A percentile compares a stretch with the other conserved stretches of the same genome.
Conservation (phyloP, 1,140 invertebrate genomes). For the Anthonomus grandis region DNA sequence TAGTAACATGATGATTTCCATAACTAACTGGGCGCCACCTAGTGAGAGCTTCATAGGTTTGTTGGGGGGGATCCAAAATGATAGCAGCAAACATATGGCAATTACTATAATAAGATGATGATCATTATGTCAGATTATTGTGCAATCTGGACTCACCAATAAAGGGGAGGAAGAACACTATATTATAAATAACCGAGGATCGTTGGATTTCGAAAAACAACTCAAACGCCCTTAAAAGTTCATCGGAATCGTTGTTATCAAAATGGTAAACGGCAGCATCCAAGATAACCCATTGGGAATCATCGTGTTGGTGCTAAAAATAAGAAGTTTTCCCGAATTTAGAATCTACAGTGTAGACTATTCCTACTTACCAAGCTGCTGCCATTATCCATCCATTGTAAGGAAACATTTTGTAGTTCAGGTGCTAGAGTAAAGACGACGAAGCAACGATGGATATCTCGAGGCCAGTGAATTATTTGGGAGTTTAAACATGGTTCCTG, state of each 20-base stretch:
- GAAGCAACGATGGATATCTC: conserved; percentile 36
- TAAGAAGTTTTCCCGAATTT: background rate
- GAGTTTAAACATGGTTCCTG: conserved; percentile 33
- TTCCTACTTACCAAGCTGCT: conserved; percentile 28
- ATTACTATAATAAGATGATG: conserved; percentile 32
- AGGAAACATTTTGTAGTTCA: conserved; percentile 19
- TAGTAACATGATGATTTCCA: conserved; percentile 36
- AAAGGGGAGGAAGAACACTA: conserved; percentile 38
- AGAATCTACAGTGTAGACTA: too few relatives aligned
- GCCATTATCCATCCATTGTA: conserved; percentile 23
- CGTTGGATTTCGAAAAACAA: conserved; percentile 35
- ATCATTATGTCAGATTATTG: background rate
- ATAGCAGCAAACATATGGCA: conserved; percentile 30
- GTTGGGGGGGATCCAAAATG: conserved; percentile 42
- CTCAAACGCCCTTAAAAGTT: conserved; percentile 20
- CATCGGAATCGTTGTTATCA: conserved; percentile 6
- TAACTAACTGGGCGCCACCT: conserved; percentile 35
- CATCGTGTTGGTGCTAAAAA: conserved; percentile 20
- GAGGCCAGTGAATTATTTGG: conserved; percentile 40
- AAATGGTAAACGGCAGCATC: conserved; percentile 24
- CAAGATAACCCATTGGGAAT: conserved; percentile 33
- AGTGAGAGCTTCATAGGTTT: conserved; percentile 39
- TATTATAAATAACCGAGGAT: conserved; percentile 30
- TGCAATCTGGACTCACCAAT: conserved; percentile 30
- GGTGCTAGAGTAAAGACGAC: conserved; percentile 34